These are phyloP conservation scores for Metallyticus violacea DNA, from an alignment of 2,888 invertebrate genomes.

Conservation along the genomic window DNA sequence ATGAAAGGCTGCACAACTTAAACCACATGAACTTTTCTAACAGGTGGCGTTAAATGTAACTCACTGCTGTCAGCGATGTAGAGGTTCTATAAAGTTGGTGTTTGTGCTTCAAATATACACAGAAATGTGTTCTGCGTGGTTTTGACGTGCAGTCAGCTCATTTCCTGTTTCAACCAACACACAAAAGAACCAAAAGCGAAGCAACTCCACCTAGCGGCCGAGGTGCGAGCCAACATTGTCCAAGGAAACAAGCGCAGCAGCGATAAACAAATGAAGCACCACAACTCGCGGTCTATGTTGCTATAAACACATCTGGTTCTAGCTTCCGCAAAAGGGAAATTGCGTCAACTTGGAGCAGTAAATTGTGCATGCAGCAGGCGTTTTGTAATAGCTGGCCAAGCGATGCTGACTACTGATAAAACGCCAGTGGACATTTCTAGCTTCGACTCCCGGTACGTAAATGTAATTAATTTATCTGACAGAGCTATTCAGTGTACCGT, in stretches of 20 bases:
- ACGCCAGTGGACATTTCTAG: not conserved
- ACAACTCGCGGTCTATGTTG: not conserved
- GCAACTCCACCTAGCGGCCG: not conserved
- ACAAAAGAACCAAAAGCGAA: not conserved
- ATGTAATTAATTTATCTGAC: not conserved
- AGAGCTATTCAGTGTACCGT: not conserved
- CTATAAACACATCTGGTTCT: not conserved
- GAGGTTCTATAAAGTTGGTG: not conserved
- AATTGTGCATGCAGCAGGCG: not conserved
- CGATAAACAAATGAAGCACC: not conserved
- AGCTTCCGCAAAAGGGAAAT: not conserved
- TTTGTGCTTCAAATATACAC: not conserved
- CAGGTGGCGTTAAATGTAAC: not conserved
- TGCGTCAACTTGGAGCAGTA: not conserved
- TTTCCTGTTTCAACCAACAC: not conserved
- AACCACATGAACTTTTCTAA: not conserved
- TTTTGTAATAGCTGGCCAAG: not conserved
- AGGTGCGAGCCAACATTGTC: not conserved
- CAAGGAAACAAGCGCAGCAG: too few relatives aligned
- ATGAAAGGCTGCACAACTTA: not conserved
- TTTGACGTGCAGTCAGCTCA: not conserved
- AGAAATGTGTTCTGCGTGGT: not conserved
- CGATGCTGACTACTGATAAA: not conserved
- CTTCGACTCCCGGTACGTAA: not conserved
- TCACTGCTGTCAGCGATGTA: not conserved